Conservation (phyloP, 2,797 vertebrate species). For the Lerista edwardsae region DNA sequence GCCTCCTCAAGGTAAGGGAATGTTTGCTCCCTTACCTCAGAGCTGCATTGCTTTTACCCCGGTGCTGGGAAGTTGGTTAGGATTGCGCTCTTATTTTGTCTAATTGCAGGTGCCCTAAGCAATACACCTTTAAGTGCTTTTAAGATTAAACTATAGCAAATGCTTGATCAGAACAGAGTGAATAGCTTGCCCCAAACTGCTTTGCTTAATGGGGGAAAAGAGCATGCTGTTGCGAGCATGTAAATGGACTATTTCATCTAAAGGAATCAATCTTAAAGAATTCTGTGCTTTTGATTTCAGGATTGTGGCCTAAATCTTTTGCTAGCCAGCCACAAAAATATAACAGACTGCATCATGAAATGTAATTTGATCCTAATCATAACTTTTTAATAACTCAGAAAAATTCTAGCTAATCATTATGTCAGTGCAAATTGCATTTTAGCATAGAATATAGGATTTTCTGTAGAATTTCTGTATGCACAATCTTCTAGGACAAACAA, state of each 20-base stretch:
- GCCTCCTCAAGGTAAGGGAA: too few relatives aligned
- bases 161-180: background rate
- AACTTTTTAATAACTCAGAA: background rate
- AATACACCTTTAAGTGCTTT: constrained; percentile 11
- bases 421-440: background rate
- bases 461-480: background rate
- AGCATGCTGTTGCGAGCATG: background rate
- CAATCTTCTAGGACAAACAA: background rate
- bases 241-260: background rate
- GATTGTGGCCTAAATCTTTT: background rate
- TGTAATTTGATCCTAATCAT: background rate
- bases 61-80: too few relatives aligned
- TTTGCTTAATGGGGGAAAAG: background rate
- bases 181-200: background rate
- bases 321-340: background rate
- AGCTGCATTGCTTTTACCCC: too few relatives aligned
- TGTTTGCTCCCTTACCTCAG: too few relatives aligned
- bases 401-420: background rate
- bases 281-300: background rate
- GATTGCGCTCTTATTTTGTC: too few relatives aligned
- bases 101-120: constrained; percentile 22
- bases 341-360: background rate
- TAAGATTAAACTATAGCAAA: background rate
- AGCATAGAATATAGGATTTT: background rate
- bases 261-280: background rate